Evolutionary conservation across 2,113 vertebrate species (phyloP).

Genomic region (Callospermophilus lateralis): DNA sequence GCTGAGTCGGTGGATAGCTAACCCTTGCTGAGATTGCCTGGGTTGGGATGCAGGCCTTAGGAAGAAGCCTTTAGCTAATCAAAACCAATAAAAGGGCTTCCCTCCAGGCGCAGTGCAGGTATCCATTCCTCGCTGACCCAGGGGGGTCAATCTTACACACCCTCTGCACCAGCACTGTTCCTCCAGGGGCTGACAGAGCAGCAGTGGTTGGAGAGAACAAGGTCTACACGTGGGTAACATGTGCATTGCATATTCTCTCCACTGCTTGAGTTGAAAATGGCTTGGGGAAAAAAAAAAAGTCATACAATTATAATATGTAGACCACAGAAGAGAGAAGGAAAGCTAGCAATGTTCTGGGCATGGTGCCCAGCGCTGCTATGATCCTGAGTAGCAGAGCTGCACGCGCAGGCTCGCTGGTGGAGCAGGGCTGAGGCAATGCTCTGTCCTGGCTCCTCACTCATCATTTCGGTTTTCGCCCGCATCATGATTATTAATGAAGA

Average conservation of each 20-base stretch:
- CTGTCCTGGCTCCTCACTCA: conserved; percentile 24
- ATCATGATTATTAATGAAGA: conserved; percentile 68
- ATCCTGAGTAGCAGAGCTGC: conserved; percentile 75
- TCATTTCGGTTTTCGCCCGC: conserved; percentile 39
- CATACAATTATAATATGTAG: conserved; percentile 76
- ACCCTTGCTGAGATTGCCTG: neutral
- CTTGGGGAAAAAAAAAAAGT: conserved; percentile 59
- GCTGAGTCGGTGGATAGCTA: neutral
- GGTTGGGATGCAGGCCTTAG: neutral
- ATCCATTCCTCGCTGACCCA: neutral
- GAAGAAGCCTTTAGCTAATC: neutral
- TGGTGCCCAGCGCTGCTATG: conserved; percentile 65
- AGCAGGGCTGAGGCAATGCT: neutral
- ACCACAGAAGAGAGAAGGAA: conserved; percentile 73
- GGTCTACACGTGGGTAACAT: conserved; percentile 61
- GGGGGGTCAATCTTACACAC: too few relatives aligned
- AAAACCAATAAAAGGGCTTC: neutral
- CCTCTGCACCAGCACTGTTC: neutral
- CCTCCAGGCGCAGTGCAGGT: neutral
- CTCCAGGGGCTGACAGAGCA: neutral
- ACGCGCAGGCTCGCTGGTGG: conserved; percentile 64
- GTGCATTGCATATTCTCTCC: conserved; percentile 44
- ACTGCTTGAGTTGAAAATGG: conserved; percentile 82
- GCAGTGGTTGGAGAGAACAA: neutral
- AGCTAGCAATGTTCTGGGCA: conserved; percentile 81